A percentile compares a stretch with the other conserved stretches of the same genome.
Conservation (phyloP, 2,888 invertebrate genomes). For the Hirtodrosophila alboralis region DNA sequence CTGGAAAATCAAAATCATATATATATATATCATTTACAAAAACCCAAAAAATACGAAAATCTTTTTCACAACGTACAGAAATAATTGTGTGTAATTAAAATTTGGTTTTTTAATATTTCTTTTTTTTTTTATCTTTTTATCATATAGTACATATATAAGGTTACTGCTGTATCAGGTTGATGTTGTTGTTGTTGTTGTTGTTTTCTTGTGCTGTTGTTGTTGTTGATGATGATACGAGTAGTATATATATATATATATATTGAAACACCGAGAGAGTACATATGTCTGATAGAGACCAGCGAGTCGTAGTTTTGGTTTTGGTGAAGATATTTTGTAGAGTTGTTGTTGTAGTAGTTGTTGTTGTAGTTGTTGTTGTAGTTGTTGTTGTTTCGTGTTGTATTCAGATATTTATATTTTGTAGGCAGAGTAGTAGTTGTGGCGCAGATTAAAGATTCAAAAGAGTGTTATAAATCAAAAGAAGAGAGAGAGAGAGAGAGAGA, state of each 20-base stretch:
- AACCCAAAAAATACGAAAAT: conserved; percentile 19
- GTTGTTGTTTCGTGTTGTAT: conserved; percentile 58
- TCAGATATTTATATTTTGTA: conserved; percentile 46
- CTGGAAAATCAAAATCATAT: conserved; percentile 21
- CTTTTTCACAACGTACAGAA: conserved; percentile 62
- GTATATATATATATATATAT: conserved; percentile 58
- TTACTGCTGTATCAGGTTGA: conserved; percentile 59
- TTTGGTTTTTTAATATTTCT: conserved; percentile 25
- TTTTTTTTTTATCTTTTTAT: conserved; percentile 12
- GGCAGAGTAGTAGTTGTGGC: conserved; percentile 72
- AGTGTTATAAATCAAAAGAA: conserved; percentile 68
- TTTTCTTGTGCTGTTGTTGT: conserved; percentile 58
- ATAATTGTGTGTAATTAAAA: conserved; percentile 39
- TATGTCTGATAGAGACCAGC: conserved; percentile 69
- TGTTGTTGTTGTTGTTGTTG: conserved; percentile 51
- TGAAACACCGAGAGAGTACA: conserved; percentile 75
- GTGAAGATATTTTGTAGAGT: conserved; percentile 53
- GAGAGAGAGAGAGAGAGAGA: conserved; percentile 63
- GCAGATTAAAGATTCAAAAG: conserved; percentile 74
- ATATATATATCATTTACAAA: conserved; percentile 37
- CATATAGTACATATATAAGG: conserved; percentile 49
- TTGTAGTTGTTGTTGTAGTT: too few relatives aligned
- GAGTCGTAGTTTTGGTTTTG: conserved; percentile 59
- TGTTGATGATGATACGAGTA: conserved; percentile 53
- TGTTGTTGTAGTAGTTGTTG: conserved; percentile 50